Evolutionary conservation across 2,888 invertebrate species (phyloP), one percentile per base, ranked within the genome.

Genomic region (Nymphalis urticae): DNA sequence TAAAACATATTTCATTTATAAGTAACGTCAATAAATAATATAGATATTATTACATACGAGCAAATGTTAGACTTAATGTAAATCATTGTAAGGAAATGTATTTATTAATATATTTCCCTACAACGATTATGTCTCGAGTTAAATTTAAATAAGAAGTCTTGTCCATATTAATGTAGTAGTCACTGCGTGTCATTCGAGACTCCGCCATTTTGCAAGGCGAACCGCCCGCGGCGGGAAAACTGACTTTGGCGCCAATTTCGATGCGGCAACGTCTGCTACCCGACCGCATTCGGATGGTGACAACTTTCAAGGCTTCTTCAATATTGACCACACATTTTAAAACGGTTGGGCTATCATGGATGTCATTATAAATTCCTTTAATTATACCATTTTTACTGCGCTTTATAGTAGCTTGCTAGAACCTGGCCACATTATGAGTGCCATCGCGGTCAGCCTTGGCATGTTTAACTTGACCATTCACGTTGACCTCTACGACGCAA

Each of bases 181-280:
- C 73, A 79, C 82, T 80, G 85, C 88, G 85, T 91, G 92, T 90
- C 91, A 92, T 86, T 89, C 82, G 90, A 90, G 85, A 83, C 86
- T 81, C 84, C 85, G 89, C 90, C 90, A 90, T 90, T 85, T 89
- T 90, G 90, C 90, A 91, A 92, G 89, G 90, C 90, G 86, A 90
- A 87, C 90, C 83, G 87, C 87, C 86, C 84, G 88, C 83, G 84
- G 87, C 90, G 89, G 88, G 90, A 88, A 89, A 90, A 90, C 90
- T 87, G 85, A 90, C 90, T 90, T 90, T 87, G 90, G 90, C 90
- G 91, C 90, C 89, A 88, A 90, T 90, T 90, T 90, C 85, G 85
- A 86, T 82, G 84, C 84, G 82, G 74, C 82, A 74, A 79, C 77
- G 81, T 81, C 83, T 82, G 78, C 74, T 80, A 86, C 70, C 75